These are phyloP conservation scores for Calcarius ornatus DNA, from an alignment of 2,113 vertebrate genomes.

Conservation along the genomic window DNA sequence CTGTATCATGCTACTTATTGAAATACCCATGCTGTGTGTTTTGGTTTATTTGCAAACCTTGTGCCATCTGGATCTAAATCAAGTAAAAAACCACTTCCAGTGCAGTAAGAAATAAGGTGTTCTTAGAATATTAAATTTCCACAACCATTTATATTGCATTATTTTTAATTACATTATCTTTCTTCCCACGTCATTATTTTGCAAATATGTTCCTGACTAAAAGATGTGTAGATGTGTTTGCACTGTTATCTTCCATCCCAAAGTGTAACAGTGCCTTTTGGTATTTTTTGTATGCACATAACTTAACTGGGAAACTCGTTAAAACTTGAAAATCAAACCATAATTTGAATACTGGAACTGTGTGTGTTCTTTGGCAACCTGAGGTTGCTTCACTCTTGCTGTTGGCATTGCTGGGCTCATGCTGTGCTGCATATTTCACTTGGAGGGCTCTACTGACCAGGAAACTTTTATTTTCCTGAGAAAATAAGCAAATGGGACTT, in stretches of 20 bases:
- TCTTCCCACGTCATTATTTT: background rate
- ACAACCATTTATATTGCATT: background rate
- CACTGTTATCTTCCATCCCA: background rate
- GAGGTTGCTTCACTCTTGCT: background rate
- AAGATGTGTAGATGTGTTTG: background rate
- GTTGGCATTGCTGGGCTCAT: background rate
- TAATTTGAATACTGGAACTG: background rate
- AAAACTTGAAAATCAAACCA: background rate
- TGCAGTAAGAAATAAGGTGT: background rate
- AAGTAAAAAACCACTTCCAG: background rate
- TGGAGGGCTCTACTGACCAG: background rate
- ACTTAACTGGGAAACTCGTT: background rate
- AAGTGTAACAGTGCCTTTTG: background rate
- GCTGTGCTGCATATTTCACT: background rate
- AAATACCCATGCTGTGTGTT: background rate
- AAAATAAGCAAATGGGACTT: background rate
- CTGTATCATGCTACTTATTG: background rate
- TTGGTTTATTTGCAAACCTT: conserved; percentile 37
- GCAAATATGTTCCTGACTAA: background rate
- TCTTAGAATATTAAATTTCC: background rate
- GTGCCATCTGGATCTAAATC: conserved; percentile 2
- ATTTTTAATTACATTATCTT: conserved; percentile 47
- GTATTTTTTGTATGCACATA: background rate
- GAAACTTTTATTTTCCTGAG: background rate
- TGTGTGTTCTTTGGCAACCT: background rate